phyloP scores from a whole-genome alignment of 2,888 invertebrate genomes.

The Drosophila trichaetosa region DNA sequence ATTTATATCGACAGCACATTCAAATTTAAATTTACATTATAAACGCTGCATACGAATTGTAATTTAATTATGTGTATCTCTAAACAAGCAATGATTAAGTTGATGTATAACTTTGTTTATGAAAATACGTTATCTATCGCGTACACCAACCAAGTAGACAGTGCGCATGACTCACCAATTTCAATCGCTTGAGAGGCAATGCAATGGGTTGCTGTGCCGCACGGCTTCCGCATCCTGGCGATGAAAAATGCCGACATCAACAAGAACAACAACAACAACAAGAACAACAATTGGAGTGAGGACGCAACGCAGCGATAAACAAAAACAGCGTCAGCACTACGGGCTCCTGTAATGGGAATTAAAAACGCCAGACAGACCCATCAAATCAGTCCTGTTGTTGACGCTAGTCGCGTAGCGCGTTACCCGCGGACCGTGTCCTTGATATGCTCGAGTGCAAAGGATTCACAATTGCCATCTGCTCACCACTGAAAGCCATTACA shows the following conservation, averaged over 20 bases:
- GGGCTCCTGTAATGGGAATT: conserved; percentile 67
- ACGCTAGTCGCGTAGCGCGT: conserved; percentile 55
- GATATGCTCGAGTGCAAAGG: conserved; percentile 19
- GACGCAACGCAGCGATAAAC: conserved; percentile 70
- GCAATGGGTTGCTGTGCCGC: conserved; percentile 39
- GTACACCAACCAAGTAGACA: conserved; percentile 11
- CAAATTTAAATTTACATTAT: background rate
- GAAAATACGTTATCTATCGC: conserved; percentile 8
- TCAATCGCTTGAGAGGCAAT: conserved; percentile 22
- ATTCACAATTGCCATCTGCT: conserved; percentile 34
- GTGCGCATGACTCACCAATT: conserved; percentile 76
- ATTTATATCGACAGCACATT: background rate
- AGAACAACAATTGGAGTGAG: conserved; percentile 46
- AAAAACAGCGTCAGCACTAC: conserved; percentile 66
- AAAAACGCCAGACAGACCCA: conserved; percentile 61
- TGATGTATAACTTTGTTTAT: background rate
- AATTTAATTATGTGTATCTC: background rate
- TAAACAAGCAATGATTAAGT: background rate
- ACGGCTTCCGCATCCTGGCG: conserved; percentile 55
- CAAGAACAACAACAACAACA: conserved; percentile 55
- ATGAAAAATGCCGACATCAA: conserved; percentile 72
- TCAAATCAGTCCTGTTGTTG: conserved; percentile 69
- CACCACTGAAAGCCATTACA: conserved; percentile 5
- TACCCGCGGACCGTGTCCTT: conserved; percentile 49
- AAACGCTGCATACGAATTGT: background rate